Conservation (phyloP, 2,888 invertebrate species). For the Melinaea menophilus region DNA sequence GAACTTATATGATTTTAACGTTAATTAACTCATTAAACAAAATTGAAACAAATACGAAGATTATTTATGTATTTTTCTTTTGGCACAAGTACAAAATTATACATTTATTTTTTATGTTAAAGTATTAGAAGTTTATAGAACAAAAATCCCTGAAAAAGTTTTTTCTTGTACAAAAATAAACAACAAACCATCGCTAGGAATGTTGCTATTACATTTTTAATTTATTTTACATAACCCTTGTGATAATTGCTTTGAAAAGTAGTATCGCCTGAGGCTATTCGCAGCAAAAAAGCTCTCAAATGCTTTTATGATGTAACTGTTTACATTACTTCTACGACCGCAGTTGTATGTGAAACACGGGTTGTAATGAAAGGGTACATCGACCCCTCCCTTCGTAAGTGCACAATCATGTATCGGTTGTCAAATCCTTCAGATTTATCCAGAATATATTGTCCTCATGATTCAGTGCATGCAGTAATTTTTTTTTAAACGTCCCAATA, state of each 20-base stretch:
- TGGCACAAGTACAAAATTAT: too few species aligned
- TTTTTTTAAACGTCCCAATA: constrained; percentile 55
- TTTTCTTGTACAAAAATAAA: too few species aligned
- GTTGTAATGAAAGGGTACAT: constrained; percentile 30
- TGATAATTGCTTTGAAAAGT: constrained; percentile 17
- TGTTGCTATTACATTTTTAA: too few species aligned
- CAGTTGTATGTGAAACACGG: constrained; percentile 22
- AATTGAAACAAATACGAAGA: too few species aligned
- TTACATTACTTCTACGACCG: constrained; percentile 20
- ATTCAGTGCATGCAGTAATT: constrained; percentile 66
- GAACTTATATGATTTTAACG: too few species aligned
- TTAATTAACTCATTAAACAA: too few species aligned
- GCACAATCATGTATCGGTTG: constrained; percentile 74
- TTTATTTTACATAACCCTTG: neutral
- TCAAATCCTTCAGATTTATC: constrained; percentile 66
- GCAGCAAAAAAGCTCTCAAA: constrained; percentile 28
- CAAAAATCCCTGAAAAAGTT: too few species aligned
- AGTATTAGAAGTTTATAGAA: too few species aligned
- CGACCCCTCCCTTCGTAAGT: constrained; percentile 51
- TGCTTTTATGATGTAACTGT: constrained; percentile 25
- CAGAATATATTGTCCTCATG: constrained; percentile 50
- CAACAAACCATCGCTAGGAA: too few species aligned
- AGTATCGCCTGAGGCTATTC: constrained; percentile 20
- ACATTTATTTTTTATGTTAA: too few species aligned
- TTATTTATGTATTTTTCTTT: too few species aligned